A percentile compares a stretch with the other conserved stretches of the same genome.
phyloP scores from a whole-genome alignment of 1,140 invertebrate genomes.

The Calephelis virginiensis region DNA sequence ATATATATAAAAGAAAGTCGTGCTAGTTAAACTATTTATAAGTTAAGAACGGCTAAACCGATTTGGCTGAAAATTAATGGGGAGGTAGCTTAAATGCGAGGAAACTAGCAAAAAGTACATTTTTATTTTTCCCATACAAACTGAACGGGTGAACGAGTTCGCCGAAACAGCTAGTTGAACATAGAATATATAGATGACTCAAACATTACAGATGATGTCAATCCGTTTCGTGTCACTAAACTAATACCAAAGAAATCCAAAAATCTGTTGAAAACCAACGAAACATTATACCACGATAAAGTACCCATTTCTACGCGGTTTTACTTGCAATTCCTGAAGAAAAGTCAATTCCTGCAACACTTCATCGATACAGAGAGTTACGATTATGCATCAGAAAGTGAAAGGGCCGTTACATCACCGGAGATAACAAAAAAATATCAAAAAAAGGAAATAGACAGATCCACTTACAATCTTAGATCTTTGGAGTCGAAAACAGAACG shows the following conservation, averaged over 20 bases:
- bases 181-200: not conserved
- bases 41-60: too few relatives aligned
- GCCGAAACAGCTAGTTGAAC: not conserved
- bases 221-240: constrained; percentile 39
- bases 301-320: constrained; percentile 67
- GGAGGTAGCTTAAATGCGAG: too few relatives aligned
- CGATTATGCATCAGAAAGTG: constrained; percentile 62
- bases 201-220: constrained; percentile 42
- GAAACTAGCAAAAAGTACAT: too few relatives aligned
- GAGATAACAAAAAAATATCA: constrained; percentile 35
- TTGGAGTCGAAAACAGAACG: constrained; percentile 55
- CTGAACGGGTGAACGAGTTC: too few relatives aligned
- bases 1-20: too few relatives aligned
- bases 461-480: constrained; percentile 63
- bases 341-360: constrained; percentile 55
- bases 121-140: too few relatives aligned
- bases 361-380: constrained; percentile 58
- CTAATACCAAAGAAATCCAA: constrained; percentile 47
- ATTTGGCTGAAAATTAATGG: too few relatives aligned
- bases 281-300: constrained; percentile 68
- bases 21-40: too few relatives aligned
- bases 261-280: constrained; percentile 52
- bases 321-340: constrained; percentile 62
- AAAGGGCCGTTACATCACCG: constrained; percentile 45
- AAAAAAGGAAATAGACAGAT: constrained; percentile 45